phyloP scores from a whole-genome alignment of 2,113 vertebrate genomes.

The Salvelinus alpinus region DNA sequence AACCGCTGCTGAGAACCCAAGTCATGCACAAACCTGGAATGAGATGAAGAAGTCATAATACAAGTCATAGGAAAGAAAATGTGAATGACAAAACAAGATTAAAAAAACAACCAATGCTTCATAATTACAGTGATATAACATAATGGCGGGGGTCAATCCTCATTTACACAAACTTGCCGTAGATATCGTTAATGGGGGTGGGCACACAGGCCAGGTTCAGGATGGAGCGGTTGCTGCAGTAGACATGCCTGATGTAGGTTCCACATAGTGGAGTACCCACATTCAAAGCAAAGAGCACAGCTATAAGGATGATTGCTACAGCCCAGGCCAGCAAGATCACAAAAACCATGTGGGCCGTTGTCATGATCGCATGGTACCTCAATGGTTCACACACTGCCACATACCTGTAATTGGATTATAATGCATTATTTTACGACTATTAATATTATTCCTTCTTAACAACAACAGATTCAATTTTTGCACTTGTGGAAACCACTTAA shows the following conservation, averaged over 20 bases:
- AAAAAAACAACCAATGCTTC: background rate
- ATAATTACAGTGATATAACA: background rate
- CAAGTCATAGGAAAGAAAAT: background rate
- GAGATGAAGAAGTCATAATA: no score
- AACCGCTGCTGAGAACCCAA: constrained; percentile 39
- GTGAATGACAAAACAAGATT: background rate
- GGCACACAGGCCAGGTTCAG: constrained; percentile 51
- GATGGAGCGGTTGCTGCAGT: constrained; percentile 61
- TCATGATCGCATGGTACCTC: constrained; percentile 63
- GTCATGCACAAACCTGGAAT: constrained; percentile 44
- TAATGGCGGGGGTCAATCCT: background rate
- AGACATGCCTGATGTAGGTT: constrained; percentile 48
- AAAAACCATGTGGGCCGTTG: constrained; percentile 38
- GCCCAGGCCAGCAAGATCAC: constrained; percentile 48
- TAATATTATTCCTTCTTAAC: background rate
- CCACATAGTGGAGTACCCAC: constrained; percentile 47
- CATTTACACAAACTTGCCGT: constrained; percentile 43
- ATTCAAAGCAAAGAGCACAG: constrained; percentile 52
- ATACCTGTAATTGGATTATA: constrained; percentile 40
- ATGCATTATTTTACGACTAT: background rate
- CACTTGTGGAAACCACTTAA: no score
- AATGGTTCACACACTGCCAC: constrained; percentile 59
- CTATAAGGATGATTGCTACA: constrained; percentile 35
- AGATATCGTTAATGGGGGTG: constrained; percentile 44
- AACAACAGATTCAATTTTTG: no score